A percentile compares a stretch with the other conserved stretches of the same genome.
These are phyloP conservation scores for Xenopus petersii DNA, from an alignment of 2,797 vertebrate species.

Conservation along the genomic window DNA sequence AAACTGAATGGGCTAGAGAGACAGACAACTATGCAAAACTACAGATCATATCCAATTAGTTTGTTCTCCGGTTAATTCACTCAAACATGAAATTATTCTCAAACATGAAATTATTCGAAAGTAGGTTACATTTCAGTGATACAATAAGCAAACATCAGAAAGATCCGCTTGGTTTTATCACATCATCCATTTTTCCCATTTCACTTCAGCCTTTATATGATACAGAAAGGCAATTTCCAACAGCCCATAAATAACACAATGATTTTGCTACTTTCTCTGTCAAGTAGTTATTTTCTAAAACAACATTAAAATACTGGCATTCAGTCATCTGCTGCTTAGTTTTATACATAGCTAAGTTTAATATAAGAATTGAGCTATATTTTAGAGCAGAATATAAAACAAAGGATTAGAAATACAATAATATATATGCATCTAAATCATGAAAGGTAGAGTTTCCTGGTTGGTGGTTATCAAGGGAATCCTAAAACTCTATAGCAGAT, in stretches of 20 bases:
- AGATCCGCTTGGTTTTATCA: neutral
- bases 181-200: neutral
- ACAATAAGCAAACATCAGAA: neutral
- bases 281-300: slow-evolving; percentile 20
- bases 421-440: slow-evolving; percentile 21
- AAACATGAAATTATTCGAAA: too few species aligned
- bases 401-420: slow-evolving; percentile 15
- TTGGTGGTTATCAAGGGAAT: slow-evolving; percentile 15
- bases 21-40: too few species aligned
- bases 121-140: neutral
- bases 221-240: slow-evolving; percentile 2
- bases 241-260: slow-evolving; percentile 20
- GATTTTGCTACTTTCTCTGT: slow-evolving; percentile 10
- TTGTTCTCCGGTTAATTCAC: too few species aligned
- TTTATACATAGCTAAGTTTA: slow-evolving; percentile 9
- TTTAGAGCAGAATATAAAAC: slow-evolving; percentile 2
- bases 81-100: too few species aligned
- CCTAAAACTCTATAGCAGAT: slow-evolving; percentile 19
- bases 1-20: too few species aligned
- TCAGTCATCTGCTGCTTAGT: neutral
- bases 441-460: slow-evolving; percentile 5
- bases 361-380: slow-evolving; percentile 9
- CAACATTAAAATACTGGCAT: slow-evolving; percentile 2
- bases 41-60: too few species aligned
- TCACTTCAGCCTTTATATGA: neutral